These are phyloP conservation scores for Ivindomyrus marchei DNA, from an alignment of 2,113 vertebrate species.

Conservation along the genomic window DNA sequence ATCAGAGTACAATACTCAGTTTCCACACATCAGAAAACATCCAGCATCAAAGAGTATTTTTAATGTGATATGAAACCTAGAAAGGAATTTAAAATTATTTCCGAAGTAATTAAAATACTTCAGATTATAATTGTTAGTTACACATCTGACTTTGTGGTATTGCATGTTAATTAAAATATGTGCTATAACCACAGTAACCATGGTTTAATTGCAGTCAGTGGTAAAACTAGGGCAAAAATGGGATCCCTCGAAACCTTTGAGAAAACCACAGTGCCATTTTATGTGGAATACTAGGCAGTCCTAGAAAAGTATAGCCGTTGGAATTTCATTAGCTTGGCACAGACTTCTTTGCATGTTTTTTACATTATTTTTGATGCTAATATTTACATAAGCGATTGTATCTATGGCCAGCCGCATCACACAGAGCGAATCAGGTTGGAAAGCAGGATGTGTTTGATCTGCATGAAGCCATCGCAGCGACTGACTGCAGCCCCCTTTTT, in stretches of 20 bases:
- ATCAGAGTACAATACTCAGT: background rate
- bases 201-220: conserved; percentile 3
- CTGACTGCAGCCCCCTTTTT: background rate
- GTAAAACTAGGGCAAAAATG: background rate
- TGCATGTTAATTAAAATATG: background rate
- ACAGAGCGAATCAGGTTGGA: background rate
- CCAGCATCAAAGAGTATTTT: background rate
- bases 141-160: background rate
- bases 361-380: background rate
- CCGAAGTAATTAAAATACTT: background rate
- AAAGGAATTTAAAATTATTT: background rate
- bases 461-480: background rate
- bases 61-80: background rate
- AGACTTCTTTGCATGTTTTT: background rate
- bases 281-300: background rate
- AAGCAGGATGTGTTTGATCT: background rate
- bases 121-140: background rate
- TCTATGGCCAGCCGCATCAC: background rate
- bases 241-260: background rate
- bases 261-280: background rate
- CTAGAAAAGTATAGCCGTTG: background rate
- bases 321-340: background rate
- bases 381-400: background rate
- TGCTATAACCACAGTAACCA: background rate
- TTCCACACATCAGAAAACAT: background rate